Evolutionary conservation across 2,888 invertebrate species (phyloP), one percentile per base, ranked within the genome.

Genomic region (Eupeodes latifasciatus): DNA sequence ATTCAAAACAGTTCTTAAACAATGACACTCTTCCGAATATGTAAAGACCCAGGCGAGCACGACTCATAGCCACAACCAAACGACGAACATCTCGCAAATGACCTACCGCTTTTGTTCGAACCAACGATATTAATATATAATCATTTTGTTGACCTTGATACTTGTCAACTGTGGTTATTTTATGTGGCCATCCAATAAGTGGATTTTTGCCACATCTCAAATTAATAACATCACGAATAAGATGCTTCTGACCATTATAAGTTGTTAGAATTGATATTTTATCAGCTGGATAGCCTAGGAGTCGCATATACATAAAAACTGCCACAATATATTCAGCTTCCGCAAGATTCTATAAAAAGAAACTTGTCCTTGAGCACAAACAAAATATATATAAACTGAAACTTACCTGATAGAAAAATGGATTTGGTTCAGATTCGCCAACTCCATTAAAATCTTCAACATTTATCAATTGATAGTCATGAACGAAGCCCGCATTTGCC

Each of bases 71-170:
- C 5, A 99, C 99, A 61, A 99, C 97, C 89, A 99, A 95, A 92
- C 99, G 97, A 10, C 99, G 95, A 0, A 99, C 97, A 94, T 99
- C 99, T 49, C 99, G 95, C 89, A 99, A 95, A 94, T 99, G 99
- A 53, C 99, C 99, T n/a, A 99, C 99, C 0, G 98, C 98, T 92
- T 96, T 96, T 0, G 99, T 99, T 89, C 99, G 95, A 34, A 99
- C 99, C 66, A 99, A 94, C 0, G 99, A 99, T 69, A 99, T 95
- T 16, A 99, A 95, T 85, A 99, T 98, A 92, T 98, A 98, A 94
- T 99, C 99, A 94, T 99, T 99, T 94, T 99, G 99, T 92, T 99
- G 99, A 81, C 99, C 99, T 93, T 99, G 99, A 93, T 99, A 99
- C 93, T 99, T 99, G 94, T 99, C 99, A 19, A 99, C 99, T 0